Percentiles rank a stretch among this genome's conserved stretches.
Evolutionary conservation across 1,140 invertebrate species (phyloP).

Genomic region (Leptopilina boulardi): DNA sequence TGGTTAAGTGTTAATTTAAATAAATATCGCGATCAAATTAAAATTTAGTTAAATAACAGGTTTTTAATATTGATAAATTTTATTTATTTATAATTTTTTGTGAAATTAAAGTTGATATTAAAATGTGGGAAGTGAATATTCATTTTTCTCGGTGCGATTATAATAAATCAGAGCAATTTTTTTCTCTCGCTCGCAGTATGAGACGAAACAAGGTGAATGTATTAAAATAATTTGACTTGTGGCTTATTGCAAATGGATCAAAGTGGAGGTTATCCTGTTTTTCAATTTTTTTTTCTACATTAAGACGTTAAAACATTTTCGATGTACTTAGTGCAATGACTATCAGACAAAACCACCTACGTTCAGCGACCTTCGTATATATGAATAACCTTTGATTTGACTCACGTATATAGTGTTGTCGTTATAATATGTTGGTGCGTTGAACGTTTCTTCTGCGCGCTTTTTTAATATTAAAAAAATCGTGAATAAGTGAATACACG

Average conservation of each 20-base stretch:
- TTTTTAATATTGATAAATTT: too few species aligned
- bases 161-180: background rate
- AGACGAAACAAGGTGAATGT: background rate
- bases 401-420: background rate
- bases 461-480: conserved; percentile 7
- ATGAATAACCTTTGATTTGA: conserved; percentile 32
- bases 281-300: background rate
- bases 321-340: conserved; percentile 13
- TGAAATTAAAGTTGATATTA: too few species aligned
- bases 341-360: conserved; percentile 29
- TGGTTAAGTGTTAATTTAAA: too few species aligned
- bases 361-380: conserved; percentile 1
- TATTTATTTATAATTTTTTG: too few species aligned
- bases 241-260: conserved; percentile 1
- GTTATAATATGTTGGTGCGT: conserved; percentile 5
- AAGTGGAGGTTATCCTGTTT: conserved; percentile 25
- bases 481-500: conserved; percentile 21
- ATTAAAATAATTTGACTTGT: background rate
- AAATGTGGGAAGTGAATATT: too few species aligned
- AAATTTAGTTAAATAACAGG: too few species aligned
- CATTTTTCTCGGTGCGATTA: too few species aligned
- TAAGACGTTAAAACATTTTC: conserved; percentile 25
- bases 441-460: background rate
- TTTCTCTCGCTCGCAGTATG: background rate
- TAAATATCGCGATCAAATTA: too few species aligned